A percentile compares a stretch with the other conserved stretches of the same genome.
Conservation (phyloP, 92 coral and sea anemone genomes). For the Epizoanthus fatuus region DNA sequence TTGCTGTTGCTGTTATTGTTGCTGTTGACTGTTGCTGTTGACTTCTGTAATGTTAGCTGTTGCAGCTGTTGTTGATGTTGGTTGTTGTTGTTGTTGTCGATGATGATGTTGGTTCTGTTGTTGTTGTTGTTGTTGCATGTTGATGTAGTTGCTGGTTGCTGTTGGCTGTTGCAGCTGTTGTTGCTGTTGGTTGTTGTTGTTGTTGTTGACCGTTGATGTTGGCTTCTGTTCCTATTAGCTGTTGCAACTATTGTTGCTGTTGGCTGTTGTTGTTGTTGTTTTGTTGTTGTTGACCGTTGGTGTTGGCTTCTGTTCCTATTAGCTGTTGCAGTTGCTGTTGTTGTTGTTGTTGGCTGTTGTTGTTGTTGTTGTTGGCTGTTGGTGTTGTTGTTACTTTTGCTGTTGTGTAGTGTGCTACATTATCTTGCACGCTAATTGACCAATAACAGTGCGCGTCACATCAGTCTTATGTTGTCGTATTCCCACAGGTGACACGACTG, state of each 20-base stretch:
- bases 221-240: background rate
- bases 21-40: background rate
- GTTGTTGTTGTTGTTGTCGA: background rate
- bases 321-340: background rate
- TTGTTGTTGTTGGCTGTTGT: conserved; percentile 8
- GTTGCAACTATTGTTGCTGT: background rate
- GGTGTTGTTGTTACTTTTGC: background rate
- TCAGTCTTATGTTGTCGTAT: background rate
- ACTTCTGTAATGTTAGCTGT: background rate
- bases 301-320: conserved; percentile 3
- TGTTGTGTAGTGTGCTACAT: background rate
- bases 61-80: background rate
- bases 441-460: too few species aligned
- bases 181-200: background rate
- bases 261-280: background rate
- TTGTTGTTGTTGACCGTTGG: background rate
- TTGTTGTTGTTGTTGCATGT: background rate
- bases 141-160: too few species aligned
- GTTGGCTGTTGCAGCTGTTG: too few species aligned
- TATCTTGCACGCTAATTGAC: too few species aligned
- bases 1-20: background rate
- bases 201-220: background rate
- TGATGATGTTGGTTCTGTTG: background rate
- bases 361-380: background rate
- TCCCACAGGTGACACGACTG: conserved; percentile 86